A percentile compares a stretch with the other conserved stretches of the same genome.
These are phyloP conservation scores for Diachasma alloeum DNA, from an alignment of 1,140 invertebrate genomes.

Conservation along the genomic window DNA sequence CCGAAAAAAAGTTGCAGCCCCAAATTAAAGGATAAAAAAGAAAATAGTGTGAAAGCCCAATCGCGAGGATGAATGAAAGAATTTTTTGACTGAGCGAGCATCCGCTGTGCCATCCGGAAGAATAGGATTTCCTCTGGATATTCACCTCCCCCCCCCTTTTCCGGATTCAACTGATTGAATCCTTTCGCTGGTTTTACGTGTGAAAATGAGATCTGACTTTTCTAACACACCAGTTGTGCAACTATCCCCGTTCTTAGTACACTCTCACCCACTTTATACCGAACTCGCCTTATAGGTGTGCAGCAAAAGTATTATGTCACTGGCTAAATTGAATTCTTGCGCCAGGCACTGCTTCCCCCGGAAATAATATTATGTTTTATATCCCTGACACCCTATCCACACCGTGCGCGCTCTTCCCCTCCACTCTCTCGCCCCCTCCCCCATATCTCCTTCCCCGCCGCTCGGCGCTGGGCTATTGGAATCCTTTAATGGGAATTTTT, in stretches of 20 bases:
- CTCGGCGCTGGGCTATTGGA: constrained; percentile 43
- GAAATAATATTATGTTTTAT: constrained; percentile 62
- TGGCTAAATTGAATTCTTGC: constrained; percentile 58
- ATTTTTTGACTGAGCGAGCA: constrained; percentile 16
- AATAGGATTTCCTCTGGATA: constrained; percentile 17
- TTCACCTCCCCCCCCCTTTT: background rate
- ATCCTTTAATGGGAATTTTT: constrained; percentile 61
- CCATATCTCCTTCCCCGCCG: background rate
- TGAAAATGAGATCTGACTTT: constrained; percentile 19
- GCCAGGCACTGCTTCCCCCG: constrained; percentile 45
- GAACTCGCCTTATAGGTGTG: background rate
- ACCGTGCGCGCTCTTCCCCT: background rate
- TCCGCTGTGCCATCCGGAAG: background rate
- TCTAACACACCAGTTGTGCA: constrained; percentile 8
- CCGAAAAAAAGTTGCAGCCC: too few relatives aligned
- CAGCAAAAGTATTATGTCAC: constrained; percentile 47
- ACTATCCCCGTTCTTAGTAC: background rate
- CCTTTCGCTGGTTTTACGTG: constrained; percentile 36
- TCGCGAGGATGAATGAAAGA: constrained; percentile 11
- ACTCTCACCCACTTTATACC: background rate
- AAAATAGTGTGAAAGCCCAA: background rate
- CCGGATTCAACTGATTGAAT: constrained; percentile 43
- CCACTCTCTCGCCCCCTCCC: background rate
- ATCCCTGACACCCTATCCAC: constrained; percentile 41
- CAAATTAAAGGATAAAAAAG: constrained; percentile 31